Conservation (phyloP, 2,888 invertebrate species). For the Machimus atricapillus region DNA sequence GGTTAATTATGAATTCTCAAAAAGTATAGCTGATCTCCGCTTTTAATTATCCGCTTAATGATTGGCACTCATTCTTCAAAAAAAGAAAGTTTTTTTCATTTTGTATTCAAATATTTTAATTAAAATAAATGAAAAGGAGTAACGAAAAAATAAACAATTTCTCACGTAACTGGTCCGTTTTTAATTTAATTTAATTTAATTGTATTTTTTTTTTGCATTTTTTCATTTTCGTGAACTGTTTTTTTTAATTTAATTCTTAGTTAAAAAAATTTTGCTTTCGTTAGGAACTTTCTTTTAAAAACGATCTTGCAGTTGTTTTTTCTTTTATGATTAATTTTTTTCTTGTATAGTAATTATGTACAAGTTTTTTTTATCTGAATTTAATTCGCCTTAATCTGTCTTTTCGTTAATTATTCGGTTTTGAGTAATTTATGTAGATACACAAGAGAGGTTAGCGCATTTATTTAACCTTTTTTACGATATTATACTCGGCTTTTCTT, state of each 20-base stretch:
- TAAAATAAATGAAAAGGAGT: neutral
- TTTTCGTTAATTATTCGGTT: neutral
- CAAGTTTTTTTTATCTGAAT: neutral
- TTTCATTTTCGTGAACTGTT: neutral
- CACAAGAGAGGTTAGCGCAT: neutral
- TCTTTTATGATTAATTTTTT: slow-evolving; percentile 5
- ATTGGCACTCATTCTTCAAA: slow-evolving; percentile 24
- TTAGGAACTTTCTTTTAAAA: slow-evolving; percentile 43
- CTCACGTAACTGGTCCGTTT: slow-evolving; percentile 26
- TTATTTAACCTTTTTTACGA: slow-evolving; percentile 18
- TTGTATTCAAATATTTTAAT: neutral
- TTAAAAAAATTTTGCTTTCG: slow-evolving; percentile 4
- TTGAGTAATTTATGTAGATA: neutral
- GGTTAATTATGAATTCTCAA: slow-evolving; percentile 12
- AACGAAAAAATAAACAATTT: slow-evolving; percentile 9
- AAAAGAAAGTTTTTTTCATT: neutral
- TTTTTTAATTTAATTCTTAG: neutral
- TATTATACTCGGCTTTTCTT: slow-evolving; percentile 3
- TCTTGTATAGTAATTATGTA: neutral
- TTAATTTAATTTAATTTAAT: neutral
- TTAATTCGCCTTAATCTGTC: neutral
- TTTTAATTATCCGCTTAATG: neutral
- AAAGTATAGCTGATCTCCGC: neutral
- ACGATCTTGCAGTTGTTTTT: slow-evolving; percentile 24
- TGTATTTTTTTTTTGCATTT: neutral